phyloP scores from a whole-genome alignment of 1,140 invertebrate species.

The Drosophila tristis region DNA sequence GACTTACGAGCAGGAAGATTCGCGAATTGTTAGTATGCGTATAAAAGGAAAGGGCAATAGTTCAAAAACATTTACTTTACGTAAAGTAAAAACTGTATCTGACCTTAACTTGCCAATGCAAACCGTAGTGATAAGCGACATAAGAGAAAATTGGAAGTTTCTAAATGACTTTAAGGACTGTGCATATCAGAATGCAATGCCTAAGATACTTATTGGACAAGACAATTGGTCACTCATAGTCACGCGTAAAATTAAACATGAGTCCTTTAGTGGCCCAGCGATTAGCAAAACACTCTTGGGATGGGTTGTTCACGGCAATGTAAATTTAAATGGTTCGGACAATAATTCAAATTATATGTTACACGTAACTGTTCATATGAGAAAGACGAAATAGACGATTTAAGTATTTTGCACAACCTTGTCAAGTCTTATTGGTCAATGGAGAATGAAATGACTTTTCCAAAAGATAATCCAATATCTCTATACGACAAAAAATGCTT shows the following conservation, averaged over 20 bases:
- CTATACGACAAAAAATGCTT: no score
- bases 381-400: no score
- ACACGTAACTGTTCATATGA: no score
- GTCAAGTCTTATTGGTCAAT: no score
- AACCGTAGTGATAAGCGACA: neutral
- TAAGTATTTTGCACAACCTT: no score
- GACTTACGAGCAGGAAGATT: neutral
- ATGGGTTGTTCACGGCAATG: neutral
- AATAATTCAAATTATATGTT: no score
- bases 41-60: neutral
- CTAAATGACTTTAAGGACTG: neutral
- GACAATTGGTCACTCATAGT: slow-evolving; percentile 1
- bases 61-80: neutral
- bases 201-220: neutral
- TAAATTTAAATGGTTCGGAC: no score
- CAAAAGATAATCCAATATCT: no score
- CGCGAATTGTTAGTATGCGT: no score
- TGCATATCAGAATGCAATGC: neutral
- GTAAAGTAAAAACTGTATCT: neutral
- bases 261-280: neutral
- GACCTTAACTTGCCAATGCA: neutral
- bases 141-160: no score
- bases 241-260: neutral
- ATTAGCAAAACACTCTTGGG: neutral
- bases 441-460: no score